Evolutionary conservation across 2,888 invertebrate species (phyloP).

Genomic region (Spodoptera picta): DNA sequence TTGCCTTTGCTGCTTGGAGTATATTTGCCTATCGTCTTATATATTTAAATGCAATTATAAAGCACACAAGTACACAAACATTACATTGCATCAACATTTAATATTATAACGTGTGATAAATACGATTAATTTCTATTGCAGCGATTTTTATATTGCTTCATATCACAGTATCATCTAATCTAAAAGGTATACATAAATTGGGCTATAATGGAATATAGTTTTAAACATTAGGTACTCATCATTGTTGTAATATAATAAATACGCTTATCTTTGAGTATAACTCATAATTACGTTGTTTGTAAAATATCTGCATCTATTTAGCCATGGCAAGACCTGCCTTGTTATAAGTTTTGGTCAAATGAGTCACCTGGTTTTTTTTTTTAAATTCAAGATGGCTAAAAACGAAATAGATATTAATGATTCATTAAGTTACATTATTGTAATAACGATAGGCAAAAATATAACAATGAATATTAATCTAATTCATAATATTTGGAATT

Average conservation of each 20-base stretch:
- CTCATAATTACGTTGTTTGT: conserved; percentile 13
- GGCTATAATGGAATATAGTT: conserved; percentile 26
- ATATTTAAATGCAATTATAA: conserved; percentile 22
- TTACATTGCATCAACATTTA: conserved; percentile 3
- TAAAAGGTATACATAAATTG: conserved; percentile 27
- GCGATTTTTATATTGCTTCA: conserved; percentile 61
- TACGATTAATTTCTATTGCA: conserved; percentile 36
- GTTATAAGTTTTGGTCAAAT: background rate
- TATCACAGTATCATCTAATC: conserved; percentile 74
- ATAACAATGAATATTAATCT: conserved; percentile 13
- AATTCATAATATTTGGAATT: conserved; percentile 20
- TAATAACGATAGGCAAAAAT: conserved; percentile 12
- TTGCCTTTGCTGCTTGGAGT: conserved; percentile 11
- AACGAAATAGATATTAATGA: conserved; percentile 3
- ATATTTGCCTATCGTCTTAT: conserved; percentile 11
- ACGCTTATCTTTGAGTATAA: conserved; percentile 1
- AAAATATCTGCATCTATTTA: conserved; percentile 45
- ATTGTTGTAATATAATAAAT: conserved; percentile 12
- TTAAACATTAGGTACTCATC: background rate
- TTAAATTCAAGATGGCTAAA: background rate
- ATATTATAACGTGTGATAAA: conserved; percentile 29
- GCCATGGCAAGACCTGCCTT: conserved; percentile 1
- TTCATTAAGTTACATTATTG: conserved; percentile 3
- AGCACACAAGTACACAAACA: conserved; percentile 54
- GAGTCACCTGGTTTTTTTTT: background rate